phyloP scores from a whole-genome alignment of 2,797 vertebrate genomes.

The Podarcis siculus region DNA sequence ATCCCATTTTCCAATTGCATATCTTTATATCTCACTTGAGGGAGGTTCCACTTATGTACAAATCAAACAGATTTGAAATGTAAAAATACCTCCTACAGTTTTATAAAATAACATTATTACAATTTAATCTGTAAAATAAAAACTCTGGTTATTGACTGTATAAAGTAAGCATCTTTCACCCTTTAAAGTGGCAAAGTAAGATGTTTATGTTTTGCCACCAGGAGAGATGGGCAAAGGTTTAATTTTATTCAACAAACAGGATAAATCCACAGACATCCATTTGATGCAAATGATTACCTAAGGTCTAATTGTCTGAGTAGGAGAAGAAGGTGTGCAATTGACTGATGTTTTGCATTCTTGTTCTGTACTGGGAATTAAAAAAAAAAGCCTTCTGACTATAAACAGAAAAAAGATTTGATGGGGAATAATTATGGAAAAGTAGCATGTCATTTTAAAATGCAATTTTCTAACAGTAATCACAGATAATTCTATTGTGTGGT shows the following conservation, averaged over 20 bases:
- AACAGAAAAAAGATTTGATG: background rate
- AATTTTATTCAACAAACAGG: slow-evolving; percentile 26
- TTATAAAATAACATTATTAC: slow-evolving; percentile 18
- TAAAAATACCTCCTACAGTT: slow-evolving; percentile 10
- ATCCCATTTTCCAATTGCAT: slow-evolving; percentile 5
- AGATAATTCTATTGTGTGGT: background rate
- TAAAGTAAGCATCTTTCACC: background rate
- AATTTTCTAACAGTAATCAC: slow-evolving; percentile 2
- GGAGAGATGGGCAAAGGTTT: background rate
- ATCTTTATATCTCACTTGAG: slow-evolving; percentile 4
- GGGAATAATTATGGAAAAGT: background rate
- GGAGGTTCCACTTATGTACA: slow-evolving; percentile 13
- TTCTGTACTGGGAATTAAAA: background rate
- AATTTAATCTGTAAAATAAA: slow-evolving; percentile 22
- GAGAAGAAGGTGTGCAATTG: background rate
- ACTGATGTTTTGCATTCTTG: background rate
- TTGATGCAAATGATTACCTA: slow-evolving; percentile 3
- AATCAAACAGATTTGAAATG: slow-evolving; percentile 12
- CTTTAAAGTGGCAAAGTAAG: background rate
- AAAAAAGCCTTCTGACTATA: background rate
- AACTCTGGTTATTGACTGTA: background rate
- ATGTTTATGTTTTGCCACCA: background rate
- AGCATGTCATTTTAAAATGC: slow-evolving; percentile 6
- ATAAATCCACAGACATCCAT: slow-evolving; percentile 9
- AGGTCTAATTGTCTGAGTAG: background rate